Percentiles rank a stretch among this genome's conserved stretches.
Evolutionary conservation across 1,140 invertebrate species (phyloP).

Genomic region (Thaumetopoea pityocampa): DNA sequence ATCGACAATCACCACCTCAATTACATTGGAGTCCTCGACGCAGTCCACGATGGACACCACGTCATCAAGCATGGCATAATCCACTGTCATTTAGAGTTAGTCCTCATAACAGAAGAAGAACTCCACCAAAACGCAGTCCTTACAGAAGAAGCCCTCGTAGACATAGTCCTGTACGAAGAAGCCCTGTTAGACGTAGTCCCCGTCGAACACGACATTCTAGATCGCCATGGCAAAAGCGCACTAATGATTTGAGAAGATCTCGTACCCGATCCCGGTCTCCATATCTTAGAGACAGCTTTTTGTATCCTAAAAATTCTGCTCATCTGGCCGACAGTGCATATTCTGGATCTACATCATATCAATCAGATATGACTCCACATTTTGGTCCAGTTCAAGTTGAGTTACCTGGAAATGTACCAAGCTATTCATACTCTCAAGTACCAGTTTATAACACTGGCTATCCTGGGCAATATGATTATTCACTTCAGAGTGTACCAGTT

Average conservation of each 20-base stretch:
- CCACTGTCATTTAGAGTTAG: constrained; percentile 1
- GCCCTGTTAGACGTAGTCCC: not conserved
- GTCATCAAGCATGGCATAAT: constrained; percentile 5
- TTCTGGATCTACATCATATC: constrained; percentile 18
- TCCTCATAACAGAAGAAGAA: constrained; percentile 11
- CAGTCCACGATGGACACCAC: constrained; percentile 18
- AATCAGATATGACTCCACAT: constrained; percentile 2
- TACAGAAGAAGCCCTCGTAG: constrained; percentile 24
- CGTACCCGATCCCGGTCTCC: constrained; percentile 18
- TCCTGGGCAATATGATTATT: constrained; percentile 36
- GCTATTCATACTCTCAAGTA: constrained; percentile 37
- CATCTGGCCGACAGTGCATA: constrained; percentile 9
- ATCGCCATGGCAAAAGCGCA: constrained; percentile 24
- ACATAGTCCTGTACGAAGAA: constrained; percentile 19
- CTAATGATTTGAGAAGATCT: not conserved
- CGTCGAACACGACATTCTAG: constrained; percentile 22
- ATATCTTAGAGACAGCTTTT: constrained; percentile 32
- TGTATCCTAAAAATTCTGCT: constrained; percentile 38
- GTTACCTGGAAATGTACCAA: constrained; percentile 19
- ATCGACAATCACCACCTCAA: too few relatives aligned
- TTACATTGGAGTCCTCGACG: not conserved
- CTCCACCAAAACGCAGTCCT: constrained; percentile 19
- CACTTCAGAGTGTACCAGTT: constrained; percentile 16
- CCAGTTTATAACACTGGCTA: constrained; percentile 31
- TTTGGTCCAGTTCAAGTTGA: constrained; percentile 16